Evolutionary conservation across 2,888 invertebrate species (phyloP), one percentile per base, ranked within the genome.

Genomic region (Oxycera nigricornis): DNA sequence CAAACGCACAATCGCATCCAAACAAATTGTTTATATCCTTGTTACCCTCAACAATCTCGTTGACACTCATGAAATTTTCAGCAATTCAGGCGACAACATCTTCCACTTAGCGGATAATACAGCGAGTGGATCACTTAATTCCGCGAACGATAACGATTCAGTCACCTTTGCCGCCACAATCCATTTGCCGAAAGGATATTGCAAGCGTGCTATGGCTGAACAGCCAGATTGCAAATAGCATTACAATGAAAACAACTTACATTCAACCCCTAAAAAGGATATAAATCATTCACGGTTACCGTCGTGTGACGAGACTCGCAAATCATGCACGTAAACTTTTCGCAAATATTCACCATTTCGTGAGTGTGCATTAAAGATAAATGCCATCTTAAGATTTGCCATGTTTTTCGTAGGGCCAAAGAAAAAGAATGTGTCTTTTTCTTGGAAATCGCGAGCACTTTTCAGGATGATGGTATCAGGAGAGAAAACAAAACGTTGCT

Each of bases 251-350:
- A 28, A 41, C 41, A 46, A 28, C 24, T 41, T 59, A 24, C 39
- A 50, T 68, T 30, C 39, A n/a, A 24, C 61, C 72, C 41, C 41
- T 28, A 39, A 24, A n/a, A n/a, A 57, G 14, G 72, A 31, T 22
- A 72, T 72, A 72, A 72, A 72, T 72, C 72, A 72, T 72, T 72
- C 59, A 72, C 22, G 59, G 26, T 28, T 24, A 11, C 22, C n/a
- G 55, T 55, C 55, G 9, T 55, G 41, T 26, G 61, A 61, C 11
- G 35, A 26, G 28, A 31, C n/a, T 28, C n/a, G 7, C 24, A 28
- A 26, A 20, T 31, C 61, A n/a, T 61, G 20, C 30, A 31, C 7
- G 30, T 24, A 7, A 61, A 20, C n/a, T 61, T 26, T 7, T 30
- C 31, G 7, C 2, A 14, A 28, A 3, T 11, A 30, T 61, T 61